phyloP scores from a whole-genome alignment of 2,888 invertebrate genomes.

The Carterocephalus palaemon region DNA sequence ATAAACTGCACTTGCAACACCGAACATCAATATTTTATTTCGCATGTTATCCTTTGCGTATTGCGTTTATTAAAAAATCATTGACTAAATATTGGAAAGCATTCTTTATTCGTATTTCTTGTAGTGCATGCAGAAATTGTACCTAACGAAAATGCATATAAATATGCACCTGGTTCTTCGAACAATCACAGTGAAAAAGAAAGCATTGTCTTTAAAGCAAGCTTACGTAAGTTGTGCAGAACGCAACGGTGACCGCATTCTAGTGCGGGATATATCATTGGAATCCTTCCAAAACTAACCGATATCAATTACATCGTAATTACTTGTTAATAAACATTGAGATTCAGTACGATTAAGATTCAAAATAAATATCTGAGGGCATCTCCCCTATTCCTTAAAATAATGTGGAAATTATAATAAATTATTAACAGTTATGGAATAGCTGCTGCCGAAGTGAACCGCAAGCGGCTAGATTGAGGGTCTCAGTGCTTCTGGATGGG shows the following conservation, averaged over 20 bases:
- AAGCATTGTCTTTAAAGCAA: slow-evolving; percentile 59
- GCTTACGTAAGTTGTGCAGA: slow-evolving; percentile 46
- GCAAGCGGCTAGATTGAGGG: slow-evolving; percentile 34
- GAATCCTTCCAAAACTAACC: slow-evolving; percentile 47
- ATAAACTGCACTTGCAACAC: slow-evolving; percentile 31
- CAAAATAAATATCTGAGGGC: slow-evolving; percentile 63
- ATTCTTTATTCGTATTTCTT: too few species aligned
- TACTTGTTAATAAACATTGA: slow-evolving; percentile 54
- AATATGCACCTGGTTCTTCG: slow-evolving; percentile 51
- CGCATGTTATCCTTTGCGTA: slow-evolving; percentile 1
- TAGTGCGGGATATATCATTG: slow-evolving; percentile 39
- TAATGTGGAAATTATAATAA: slow-evolving; percentile 75
- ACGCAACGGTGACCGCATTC: slow-evolving; percentile 47
- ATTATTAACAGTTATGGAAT: slow-evolving; percentile 76
- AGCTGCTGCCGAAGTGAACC: slow-evolving; percentile 57
- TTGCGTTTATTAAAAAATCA: background rate
- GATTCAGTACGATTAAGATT: slow-evolving; percentile 68
- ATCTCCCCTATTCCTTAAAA: slow-evolving; percentile 66
- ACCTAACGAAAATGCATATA: slow-evolving; percentile 53
- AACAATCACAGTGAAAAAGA: slow-evolving; percentile 60
- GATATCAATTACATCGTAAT: slow-evolving; percentile 43
- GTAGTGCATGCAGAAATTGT: slow-evolving; percentile 16
- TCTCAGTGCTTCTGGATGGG: slow-evolving; percentile 84
- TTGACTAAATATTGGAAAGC: too few species aligned
- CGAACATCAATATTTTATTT: slow-evolving; percentile 37